These are phyloP conservation scores for Nemotelus pantherinus DNA, from an alignment of 2,888 invertebrate genomes.

Conservation along the genomic window DNA sequence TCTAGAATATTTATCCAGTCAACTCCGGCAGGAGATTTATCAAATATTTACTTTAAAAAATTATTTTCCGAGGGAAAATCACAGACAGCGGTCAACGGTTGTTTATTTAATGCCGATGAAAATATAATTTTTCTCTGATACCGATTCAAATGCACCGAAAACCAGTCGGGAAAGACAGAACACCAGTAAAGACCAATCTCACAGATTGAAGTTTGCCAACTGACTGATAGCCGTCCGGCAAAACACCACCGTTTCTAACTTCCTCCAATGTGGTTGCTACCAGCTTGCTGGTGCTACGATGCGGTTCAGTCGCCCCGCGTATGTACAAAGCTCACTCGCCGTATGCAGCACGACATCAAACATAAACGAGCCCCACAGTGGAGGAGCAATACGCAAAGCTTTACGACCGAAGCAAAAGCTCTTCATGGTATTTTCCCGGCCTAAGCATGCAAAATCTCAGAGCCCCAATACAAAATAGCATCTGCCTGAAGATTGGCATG, in stretches of 20 bases:
- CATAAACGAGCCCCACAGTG: constrained; percentile 16
- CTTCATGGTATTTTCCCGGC: not conserved
- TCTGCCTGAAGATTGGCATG: not conserved
- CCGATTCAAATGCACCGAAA: too few relatives aligned
- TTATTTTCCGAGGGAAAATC: too few relatives aligned
- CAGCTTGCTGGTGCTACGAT: not conserved
- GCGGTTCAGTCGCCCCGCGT: not conserved
- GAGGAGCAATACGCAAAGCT: not conserved
- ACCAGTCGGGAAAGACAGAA: too few relatives aligned
- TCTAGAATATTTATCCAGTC: not conserved
- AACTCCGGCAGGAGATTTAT: too few relatives aligned
- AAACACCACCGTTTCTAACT: constrained; percentile 17
- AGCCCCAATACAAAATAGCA: not conserved
- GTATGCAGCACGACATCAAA: constrained; percentile 15
- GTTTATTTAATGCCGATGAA: too few relatives aligned
- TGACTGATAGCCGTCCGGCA: constrained; percentile 11
- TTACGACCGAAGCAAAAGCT: constrained; percentile 22
- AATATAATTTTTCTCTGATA: too few relatives aligned
- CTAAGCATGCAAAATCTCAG: not conserved
- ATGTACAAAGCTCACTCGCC: not conserved
- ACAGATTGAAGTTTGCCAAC: constrained; percentile 19
- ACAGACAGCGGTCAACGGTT: too few relatives aligned
- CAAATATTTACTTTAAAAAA: too few relatives aligned
- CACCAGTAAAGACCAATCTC: not conserved
- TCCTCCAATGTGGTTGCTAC: not conserved